A percentile compares a stretch with the other conserved stretches of the same genome.
Conservation (phyloP, 2,797 vertebrate species). For the Brotula barbata region DNA sequence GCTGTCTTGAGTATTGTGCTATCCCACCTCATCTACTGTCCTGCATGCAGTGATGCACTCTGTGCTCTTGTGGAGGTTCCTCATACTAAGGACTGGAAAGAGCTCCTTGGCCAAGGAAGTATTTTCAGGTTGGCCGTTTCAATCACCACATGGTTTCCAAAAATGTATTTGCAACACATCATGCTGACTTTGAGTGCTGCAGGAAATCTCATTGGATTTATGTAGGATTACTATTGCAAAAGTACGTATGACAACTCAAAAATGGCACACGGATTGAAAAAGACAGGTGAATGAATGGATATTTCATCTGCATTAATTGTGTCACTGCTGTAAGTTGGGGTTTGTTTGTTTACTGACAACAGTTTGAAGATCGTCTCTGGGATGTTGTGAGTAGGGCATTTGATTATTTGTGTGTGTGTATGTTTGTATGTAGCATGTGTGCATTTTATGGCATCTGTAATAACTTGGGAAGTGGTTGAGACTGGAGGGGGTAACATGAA, state of each 20-base stretch:
- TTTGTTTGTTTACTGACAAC: slow-evolving; percentile 79
- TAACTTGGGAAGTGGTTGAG: slow-evolving; percentile 58
- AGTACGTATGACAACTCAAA: slow-evolving; percentile 51
- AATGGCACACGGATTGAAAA: slow-evolving; percentile 45
- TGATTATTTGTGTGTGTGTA: slow-evolving; percentile 59
- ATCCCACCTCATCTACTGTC: slow-evolving; percentile 38
- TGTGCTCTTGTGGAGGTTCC: slow-evolving; percentile 45
- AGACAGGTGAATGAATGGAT: slow-evolving; percentile 48
- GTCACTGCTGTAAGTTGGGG: slow-evolving; percentile 86
- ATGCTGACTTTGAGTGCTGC: slow-evolving; percentile 47
- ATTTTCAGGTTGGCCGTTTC: slow-evolving; percentile 44
- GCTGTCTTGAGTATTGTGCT: slow-evolving; percentile 58
- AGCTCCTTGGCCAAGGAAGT: slow-evolving; percentile 57
- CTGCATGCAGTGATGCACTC: slow-evolving; percentile 20
- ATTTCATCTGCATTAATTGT: slow-evolving; percentile 62
- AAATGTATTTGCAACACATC: slow-evolving; percentile 51
- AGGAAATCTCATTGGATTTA: slow-evolving; percentile 46
- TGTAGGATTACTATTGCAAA: slow-evolving; percentile 43
- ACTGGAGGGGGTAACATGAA: slow-evolving; percentile 64
- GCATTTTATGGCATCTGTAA: slow-evolving; percentile 67
- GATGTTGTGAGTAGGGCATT: slow-evolving; percentile 77
- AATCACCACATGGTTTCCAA: slow-evolving; percentile 51
- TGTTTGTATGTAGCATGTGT: slow-evolving; percentile 58
- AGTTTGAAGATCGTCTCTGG: slow-evolving; percentile 74
- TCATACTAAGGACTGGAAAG: slow-evolving; percentile 52